Base-by-base conservation (phyloP, 1,140 invertebrate species). In the Penaeus vannamei region DNA sequence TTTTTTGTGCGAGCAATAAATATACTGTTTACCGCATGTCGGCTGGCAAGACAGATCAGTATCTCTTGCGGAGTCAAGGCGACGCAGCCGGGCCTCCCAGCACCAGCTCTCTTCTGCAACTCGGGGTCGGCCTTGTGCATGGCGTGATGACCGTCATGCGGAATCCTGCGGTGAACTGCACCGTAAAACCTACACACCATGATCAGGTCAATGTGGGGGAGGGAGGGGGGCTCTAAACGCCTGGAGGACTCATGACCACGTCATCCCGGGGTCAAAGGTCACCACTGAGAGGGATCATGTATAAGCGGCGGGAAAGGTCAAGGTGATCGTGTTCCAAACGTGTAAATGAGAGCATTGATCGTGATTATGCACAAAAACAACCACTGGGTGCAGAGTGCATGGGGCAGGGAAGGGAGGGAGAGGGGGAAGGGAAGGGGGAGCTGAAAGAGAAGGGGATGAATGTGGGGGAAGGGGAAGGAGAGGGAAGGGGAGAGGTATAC, bases 331-430 rank as follows among this genome's bases (percentile, higher is more conserved):
- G 72, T 76, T 76, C 29, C 42, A 76, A 76, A 76, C 72, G 72
- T 76, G 72, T 76, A 76, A 76, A 76, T 76, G 72, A 76, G 72
- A 76, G 72, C 72, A 76, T 29, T 76, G 72, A 32, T 76, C 72
- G 72, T 76, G 72, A 76, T 76, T 76, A 76, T 76, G 42, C 29
- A 76, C 72, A 76, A 76, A 76, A 76, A 76, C 72, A 76, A 76
- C 22, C 53, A 53, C 53, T 53, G 53, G 53, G 53, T 53, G 53
- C 53, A 53, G 53, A 53, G 53, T 53, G 53, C 53, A 53, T 53
- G 53, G 72, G 72, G 22, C 29, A 29, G 66, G n/a, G 20, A 12
- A 36, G 72, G 42, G 72, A 17, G 29, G n/a, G 72, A 36, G 29
- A 17, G 29, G n/a, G 26, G n/a, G 10, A 1, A 20, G 22, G 22